These are phyloP conservation scores for Scaptomyza parva DNA, from an alignment of 2,888 invertebrate genomes.

Conservation along the genomic window DNA sequence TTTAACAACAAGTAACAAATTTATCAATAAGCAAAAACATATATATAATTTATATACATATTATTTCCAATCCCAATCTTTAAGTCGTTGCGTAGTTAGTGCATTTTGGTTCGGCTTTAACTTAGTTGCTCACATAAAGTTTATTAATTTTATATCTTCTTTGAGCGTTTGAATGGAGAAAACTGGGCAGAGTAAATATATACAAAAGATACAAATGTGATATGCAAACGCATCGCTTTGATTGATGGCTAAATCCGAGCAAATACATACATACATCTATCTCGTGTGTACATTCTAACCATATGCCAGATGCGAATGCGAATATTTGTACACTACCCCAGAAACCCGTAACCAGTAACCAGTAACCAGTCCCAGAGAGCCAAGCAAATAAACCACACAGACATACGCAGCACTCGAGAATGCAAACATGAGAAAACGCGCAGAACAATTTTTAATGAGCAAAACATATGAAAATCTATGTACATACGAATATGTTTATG, in stretches of 20 bases:
- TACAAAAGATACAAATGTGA: slow-evolving; percentile 21
- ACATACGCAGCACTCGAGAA: slow-evolving; percentile 41
- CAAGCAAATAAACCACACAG: slow-evolving; percentile 48
- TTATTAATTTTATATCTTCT: slow-evolving; percentile 78
- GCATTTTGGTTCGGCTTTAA: slow-evolving; percentile 67
- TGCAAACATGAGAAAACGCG: slow-evolving; percentile 44
- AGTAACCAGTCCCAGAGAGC: slow-evolving; percentile 31
- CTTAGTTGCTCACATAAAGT: slow-evolving; percentile 74
- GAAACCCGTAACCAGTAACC: slow-evolving; percentile 11
- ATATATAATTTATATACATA: slow-evolving; percentile 11
- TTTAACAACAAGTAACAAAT: slow-evolving; percentile 3
- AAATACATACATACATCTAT: slow-evolving; percentile 16
- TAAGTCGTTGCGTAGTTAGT: slow-evolving; percentile 65
- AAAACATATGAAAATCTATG: slow-evolving; percentile 24
- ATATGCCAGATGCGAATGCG: slow-evolving; percentile 37
- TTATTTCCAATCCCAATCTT: slow-evolving; percentile 12
- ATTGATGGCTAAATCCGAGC: slow-evolving; percentile 47
- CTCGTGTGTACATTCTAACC: slow-evolving; percentile 9
- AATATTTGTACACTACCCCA: slow-evolving; percentile 16
- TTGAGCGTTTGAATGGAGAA: slow-evolving; percentile 63
- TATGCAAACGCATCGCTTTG: slow-evolving; percentile 45
- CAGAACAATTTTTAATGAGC: slow-evolving; percentile 44
- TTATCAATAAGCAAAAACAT: not conserved
- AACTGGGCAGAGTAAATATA: slow-evolving; percentile 42
- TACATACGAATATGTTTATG: slow-evolving; percentile 6